These are phyloP conservation scores for Parasteatoda tepidariorum DNA, from an alignment of 1,140 invertebrate species.

Conservation along the genomic window DNA sequence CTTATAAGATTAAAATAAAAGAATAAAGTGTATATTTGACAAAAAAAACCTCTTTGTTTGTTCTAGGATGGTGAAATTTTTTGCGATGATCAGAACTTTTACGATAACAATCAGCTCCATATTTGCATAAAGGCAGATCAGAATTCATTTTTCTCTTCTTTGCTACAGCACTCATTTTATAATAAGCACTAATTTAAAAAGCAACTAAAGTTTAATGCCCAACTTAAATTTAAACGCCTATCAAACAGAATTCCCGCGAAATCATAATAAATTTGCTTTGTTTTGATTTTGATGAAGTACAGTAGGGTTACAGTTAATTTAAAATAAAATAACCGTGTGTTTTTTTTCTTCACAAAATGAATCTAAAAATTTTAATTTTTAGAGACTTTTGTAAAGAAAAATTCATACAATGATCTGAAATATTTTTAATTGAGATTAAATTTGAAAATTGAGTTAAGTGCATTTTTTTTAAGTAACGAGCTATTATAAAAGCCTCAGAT, in stretches of 20 bases:
- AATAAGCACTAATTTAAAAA: neutral
- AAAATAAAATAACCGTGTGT: neutral
- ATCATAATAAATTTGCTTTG: neutral
- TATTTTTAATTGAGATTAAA: neutral
- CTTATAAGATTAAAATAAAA: too few relatives aligned
- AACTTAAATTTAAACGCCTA: neutral
- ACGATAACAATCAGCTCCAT: slow-evolving; percentile 59
- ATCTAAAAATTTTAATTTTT: neutral
- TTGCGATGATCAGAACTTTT: slow-evolving; percentile 61
- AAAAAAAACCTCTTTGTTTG: too few relatives aligned
- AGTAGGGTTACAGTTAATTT: neutral
- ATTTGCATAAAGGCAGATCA: slow-evolving; percentile 55
- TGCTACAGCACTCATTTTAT: neutral
- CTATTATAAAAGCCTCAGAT: too few relatives aligned
- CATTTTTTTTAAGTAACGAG: neutral
- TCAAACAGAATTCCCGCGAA: neutral
- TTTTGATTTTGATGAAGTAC: too few relatives aligned
- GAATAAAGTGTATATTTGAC: too few relatives aligned
- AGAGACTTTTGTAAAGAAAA: neutral
- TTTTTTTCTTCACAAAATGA: neutral
- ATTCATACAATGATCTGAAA: neutral
- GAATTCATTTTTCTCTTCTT: slow-evolving; percentile 8
- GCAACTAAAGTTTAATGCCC: neutral
- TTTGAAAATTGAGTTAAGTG: neutral
- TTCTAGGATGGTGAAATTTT: slow-evolving; percentile 58